Evolutionary conservation across 2,888 invertebrate species (phyloP).

Genomic region (Nezara viridula): DNA sequence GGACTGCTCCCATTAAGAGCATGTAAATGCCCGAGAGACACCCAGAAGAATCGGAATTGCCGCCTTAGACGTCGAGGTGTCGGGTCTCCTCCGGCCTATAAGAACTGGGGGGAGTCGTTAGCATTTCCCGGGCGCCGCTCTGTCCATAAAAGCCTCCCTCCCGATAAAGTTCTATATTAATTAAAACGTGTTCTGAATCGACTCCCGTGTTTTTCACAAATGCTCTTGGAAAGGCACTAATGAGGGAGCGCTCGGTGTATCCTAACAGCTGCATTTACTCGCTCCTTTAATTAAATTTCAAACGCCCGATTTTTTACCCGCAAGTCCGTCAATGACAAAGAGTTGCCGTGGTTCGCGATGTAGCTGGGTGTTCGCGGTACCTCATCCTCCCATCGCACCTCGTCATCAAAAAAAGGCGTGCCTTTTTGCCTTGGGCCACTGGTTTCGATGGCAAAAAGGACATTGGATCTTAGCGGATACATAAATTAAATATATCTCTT

Average conservation of each 20-base stretch:
- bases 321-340: conserved; percentile 34
- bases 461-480: background rate
- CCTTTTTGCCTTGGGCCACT: background rate
- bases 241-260: conserved; percentile 51
- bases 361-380: conserved; percentile 7
- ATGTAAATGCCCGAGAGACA: background rate
- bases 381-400: conserved; percentile 4
- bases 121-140: conserved; percentile 43
- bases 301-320: conserved; percentile 39
- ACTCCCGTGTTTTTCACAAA: conserved; percentile 34
- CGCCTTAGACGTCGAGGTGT: conserved; percentile 11
- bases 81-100: conserved; percentile 14
- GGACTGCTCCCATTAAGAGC: background rate
- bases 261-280: conserved; percentile 36
- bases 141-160: background rate
- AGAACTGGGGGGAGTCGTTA: background rate
- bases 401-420: background rate
- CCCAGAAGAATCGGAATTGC: conserved; percentile 27
- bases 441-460: background rate
- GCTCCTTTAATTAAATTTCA: conserved; percentile 49
- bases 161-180: conserved; percentile 59
- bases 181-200: conserved; percentile 58
- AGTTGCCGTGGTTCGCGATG: background rate
- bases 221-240: conserved; percentile 47
- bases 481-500: conserved; percentile 3